Conservation (phyloP, 2,888 invertebrate genomes). For the Coremacera marginata region DNA sequence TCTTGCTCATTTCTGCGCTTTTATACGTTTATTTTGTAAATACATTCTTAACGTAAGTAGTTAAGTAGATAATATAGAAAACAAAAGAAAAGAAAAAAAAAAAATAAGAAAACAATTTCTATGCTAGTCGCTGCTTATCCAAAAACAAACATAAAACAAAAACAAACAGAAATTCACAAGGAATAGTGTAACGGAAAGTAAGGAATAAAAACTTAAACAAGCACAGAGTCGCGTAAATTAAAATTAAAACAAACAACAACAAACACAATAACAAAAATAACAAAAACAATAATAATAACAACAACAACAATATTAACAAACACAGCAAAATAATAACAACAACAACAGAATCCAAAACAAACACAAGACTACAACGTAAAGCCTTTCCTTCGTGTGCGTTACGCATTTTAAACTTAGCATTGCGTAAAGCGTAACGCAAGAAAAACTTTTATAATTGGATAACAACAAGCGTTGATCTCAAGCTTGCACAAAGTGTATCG, state of each 20-base stretch:
- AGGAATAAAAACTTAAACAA: too few species aligned
- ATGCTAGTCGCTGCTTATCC: not conserved
- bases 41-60: not conserved
- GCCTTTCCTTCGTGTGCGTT: constrained; percentile 22
- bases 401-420: constrained; percentile 40
- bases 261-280: not conserved
- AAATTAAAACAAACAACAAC: not conserved
- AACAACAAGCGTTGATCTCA: constrained; percentile 34
- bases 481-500: not conserved
- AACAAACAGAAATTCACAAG: not conserved
- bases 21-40: not conserved
- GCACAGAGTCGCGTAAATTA: not conserved
- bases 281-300: not conserved
- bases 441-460: constrained; percentile 58
- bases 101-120: not conserved
- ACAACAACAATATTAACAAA: not conserved
- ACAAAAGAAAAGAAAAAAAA: not conserved
- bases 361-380: not conserved
- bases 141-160: not conserved
- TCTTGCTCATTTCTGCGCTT: not conserved
- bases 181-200: not conserved
- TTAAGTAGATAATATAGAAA: not conserved
- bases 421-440: constrained; percentile 24
- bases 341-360: not conserved
- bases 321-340: not conserved